These are phyloP conservation scores for Leguminivora glycinivorella DNA, from an alignment of 1,140 invertebrate genomes.

Conservation along the genomic window DNA sequence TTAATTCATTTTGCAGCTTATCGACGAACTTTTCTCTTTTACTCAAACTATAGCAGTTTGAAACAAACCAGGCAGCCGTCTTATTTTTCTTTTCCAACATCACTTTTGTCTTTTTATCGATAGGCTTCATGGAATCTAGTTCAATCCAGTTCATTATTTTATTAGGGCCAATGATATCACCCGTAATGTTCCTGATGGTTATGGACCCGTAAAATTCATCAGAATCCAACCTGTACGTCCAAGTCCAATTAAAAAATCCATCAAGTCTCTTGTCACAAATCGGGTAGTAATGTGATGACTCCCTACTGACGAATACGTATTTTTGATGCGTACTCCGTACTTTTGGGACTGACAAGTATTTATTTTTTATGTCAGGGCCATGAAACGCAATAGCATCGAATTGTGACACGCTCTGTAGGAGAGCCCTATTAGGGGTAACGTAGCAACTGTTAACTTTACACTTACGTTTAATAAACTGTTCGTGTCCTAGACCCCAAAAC, in stretches of 20 bases:
- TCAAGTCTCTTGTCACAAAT: neutral
- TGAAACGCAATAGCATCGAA: constrained; percentile 24
- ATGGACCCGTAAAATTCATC: constrained; percentile 63
- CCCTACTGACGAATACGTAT: constrained; percentile 14
- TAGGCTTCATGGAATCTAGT: constrained; percentile 7
- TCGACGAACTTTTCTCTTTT: constrained; percentile 77
- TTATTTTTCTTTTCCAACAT: constrained; percentile 50
- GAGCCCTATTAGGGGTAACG: neutral
- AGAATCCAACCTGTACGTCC: constrained; percentile 41
- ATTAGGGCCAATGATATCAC: constrained; percentile 35
- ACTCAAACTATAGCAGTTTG: constrained; percentile 79
- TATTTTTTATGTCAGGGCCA: neutral
- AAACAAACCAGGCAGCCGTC: constrained; percentile 80
- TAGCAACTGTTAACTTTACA: constrained; percentile 4
- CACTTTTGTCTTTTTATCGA: neutral
- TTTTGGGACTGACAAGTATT: neutral
- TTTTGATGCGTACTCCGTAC: constrained; percentile 13
- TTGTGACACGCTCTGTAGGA: neutral
- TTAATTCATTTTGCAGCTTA: constrained; percentile 7
- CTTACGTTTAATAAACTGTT: neutral
- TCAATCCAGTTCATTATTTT: constrained; percentile 31
- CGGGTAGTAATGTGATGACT: constrained; percentile 15
- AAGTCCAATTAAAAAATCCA: constrained; percentile 28
- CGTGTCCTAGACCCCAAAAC: neutral
- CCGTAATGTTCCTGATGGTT: constrained; percentile 43